Percentiles rank a stretch among this genome's conserved stretches.
Conservation (phyloP, 2,113 vertebrate genomes). For the Ellobius talpinus region DNA sequence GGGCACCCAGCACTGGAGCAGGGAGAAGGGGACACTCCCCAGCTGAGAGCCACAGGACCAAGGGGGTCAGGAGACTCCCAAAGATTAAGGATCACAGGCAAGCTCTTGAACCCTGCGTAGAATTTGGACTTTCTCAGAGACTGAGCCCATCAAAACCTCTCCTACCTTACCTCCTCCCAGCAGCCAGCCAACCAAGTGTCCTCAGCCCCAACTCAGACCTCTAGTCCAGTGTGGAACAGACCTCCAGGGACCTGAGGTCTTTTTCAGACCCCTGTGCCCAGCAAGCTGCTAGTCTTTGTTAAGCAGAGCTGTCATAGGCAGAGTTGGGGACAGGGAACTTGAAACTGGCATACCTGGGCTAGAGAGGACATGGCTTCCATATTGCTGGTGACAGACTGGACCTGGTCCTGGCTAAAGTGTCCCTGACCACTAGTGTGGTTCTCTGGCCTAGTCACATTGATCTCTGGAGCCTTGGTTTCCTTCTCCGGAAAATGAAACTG, state of each 20-base stretch:
- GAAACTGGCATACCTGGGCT: background rate
- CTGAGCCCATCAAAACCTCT: background rate
- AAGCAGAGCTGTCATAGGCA: background rate
- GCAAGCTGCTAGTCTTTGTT: background rate
- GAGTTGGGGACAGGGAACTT: background rate
- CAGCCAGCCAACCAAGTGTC: too few relatives aligned
- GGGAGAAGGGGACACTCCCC: background rate
- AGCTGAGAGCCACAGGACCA: background rate
- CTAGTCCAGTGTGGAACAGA: background rate
- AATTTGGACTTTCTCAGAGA: background rate
- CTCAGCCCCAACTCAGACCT: background rate
- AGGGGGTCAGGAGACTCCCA: background rate
- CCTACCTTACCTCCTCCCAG: background rate
- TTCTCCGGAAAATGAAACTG: background rate
- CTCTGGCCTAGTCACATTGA: background rate
- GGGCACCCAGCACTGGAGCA: background rate
- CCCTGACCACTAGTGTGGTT: fast-evolving
- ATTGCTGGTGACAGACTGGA: too few relatives aligned
- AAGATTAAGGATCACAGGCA: background rate
- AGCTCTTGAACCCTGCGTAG: background rate
- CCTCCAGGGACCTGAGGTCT: background rate
- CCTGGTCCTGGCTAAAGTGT: background rate
- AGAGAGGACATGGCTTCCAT: background rate
- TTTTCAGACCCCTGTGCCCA: background rate
- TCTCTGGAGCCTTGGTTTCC: background rate